These are phyloP conservation scores for Caenorhabditis imperialis DNA, from an alignment of 2,888 invertebrate species.

Conservation along the genomic window DNA sequence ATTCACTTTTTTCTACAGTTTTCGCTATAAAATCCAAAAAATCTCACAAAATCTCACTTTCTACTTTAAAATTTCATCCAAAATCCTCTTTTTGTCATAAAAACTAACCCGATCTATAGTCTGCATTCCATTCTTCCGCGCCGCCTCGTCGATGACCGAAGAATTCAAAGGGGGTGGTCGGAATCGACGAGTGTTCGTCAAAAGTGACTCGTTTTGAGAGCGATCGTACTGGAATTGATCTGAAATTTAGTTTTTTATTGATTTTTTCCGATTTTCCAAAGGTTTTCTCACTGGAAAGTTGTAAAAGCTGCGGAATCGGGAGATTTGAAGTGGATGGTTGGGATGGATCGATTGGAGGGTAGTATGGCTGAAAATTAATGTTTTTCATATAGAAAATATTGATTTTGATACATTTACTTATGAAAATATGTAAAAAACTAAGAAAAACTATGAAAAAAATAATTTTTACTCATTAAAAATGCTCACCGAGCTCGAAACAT, in stretches of 20 bases:
- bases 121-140: constrained; percentile 45
- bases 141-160: constrained; percentile 24
- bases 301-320: neutral
- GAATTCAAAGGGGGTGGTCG: constrained; percentile 8
- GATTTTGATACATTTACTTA: no score
- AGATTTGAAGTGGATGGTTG: constrained; percentile 28
- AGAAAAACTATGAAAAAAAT: no score
- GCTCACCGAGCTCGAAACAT: no score
- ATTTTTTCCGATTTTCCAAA: neutral
- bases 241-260: neutral
- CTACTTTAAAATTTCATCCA: no score
- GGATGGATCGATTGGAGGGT: constrained; percentile 15
- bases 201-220: no score
- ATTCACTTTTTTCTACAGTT: neutral
- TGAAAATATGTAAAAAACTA: no score
- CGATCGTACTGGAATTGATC: neutral
- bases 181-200: constrained; percentile 4
- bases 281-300: neutral
- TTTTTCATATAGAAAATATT: no score
- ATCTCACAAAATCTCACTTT: no score
- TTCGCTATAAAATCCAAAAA: neutral
- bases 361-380: constrained; percentile 29
- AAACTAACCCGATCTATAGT: constrained; percentile 33
- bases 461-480: neutral
- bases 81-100: no score